These are phyloP conservation scores for Habroteleia sp. DNA, from an alignment of 2,888 invertebrate species.

Conservation along the genomic window DNA sequence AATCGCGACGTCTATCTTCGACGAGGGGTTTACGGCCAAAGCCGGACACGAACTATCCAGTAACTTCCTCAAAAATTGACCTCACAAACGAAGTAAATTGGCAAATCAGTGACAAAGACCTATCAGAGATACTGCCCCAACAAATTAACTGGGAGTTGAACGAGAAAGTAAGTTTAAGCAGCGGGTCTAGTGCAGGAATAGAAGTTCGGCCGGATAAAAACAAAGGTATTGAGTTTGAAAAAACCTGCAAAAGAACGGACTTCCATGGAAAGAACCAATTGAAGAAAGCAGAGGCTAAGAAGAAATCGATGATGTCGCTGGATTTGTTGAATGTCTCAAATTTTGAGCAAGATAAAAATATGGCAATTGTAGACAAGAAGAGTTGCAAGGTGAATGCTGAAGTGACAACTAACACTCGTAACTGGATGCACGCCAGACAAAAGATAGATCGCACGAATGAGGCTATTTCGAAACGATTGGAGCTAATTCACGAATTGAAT, in stretches of 20 bases:
- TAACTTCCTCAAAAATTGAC: constrained; percentile 35
- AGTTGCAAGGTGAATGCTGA: constrained; percentile 13
- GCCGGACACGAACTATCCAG: constrained; percentile 48
- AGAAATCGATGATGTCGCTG: constrained; percentile 45
- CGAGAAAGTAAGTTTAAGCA: constrained; percentile 77
- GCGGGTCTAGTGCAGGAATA: constrained; percentile 75
- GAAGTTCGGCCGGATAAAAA: constrained; percentile 70
- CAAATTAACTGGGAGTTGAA: constrained; percentile 79
- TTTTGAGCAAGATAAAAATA: constrained; percentile 65
- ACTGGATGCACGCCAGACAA: constrained; percentile 70
- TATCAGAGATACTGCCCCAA: constrained; percentile 36
- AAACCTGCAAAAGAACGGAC: constrained; percentile 62
- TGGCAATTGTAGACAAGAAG: constrained; percentile 41
- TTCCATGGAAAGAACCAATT: constrained; percentile 23
- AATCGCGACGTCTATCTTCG: constrained; percentile 77
- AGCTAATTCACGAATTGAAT: constrained; percentile 77
- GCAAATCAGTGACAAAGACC: constrained; percentile 52
- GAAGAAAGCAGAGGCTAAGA: neutral
- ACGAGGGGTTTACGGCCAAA: constrained; percentile 71
- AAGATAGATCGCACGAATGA: constrained; percentile 74
- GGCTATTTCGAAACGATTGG: constrained; percentile 76
- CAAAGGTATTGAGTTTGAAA: constrained; percentile 70
- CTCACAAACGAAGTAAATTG: constrained; percentile 48
- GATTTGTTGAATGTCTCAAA: constrained; percentile 74
- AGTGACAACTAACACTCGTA: constrained; percentile 50